Evolutionary conservation across 2,888 invertebrate genomes (phyloP).

Genomic region (Ernsta delagoae): DNA sequence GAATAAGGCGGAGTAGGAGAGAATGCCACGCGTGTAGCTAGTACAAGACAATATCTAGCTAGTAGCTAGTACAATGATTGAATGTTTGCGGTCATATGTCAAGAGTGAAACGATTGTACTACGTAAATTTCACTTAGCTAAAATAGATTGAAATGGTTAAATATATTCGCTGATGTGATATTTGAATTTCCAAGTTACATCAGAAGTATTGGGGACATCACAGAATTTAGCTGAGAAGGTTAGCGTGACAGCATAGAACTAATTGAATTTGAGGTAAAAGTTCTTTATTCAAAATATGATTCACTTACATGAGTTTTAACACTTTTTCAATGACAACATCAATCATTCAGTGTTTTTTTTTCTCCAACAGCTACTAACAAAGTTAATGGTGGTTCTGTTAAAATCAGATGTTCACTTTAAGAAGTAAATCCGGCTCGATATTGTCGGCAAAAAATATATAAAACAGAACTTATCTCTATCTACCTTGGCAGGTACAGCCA

Average conservation of each 20-base stretch:
- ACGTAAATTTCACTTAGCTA: too few relatives aligned
- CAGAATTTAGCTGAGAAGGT: background rate
- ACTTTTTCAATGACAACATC: background rate
- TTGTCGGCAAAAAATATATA: constrained; percentile 4
- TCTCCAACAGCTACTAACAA: background rate
- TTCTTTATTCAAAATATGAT: background rate
- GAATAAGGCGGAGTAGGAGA: too few relatives aligned
- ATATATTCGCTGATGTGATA: too few relatives aligned
- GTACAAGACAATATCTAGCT: too few relatives aligned
- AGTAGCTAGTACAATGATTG: too few relatives aligned
- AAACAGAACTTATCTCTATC: constrained; percentile 2
- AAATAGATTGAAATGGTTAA: too few relatives aligned
- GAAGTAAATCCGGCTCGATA: constrained; percentile 6
- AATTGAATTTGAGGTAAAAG: constrained; percentile 5
- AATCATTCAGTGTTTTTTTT: background rate
- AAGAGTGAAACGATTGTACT: too few relatives aligned
- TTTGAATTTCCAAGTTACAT: background rate
- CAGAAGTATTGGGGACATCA: background rate
- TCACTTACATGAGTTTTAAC: background rate
- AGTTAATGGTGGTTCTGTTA: constrained; percentile 5
- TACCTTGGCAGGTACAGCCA: background rate
- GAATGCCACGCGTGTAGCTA: too few relatives aligned
- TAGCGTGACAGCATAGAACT: background rate
- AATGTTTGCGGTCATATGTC: too few relatives aligned
- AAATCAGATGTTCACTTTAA: background rate